Percentiles rank a stretch among this genome's conserved stretches.
Conservation (phyloP, 2,797 vertebrate genomes). For the Sylvilagus floridanus region DNA sequence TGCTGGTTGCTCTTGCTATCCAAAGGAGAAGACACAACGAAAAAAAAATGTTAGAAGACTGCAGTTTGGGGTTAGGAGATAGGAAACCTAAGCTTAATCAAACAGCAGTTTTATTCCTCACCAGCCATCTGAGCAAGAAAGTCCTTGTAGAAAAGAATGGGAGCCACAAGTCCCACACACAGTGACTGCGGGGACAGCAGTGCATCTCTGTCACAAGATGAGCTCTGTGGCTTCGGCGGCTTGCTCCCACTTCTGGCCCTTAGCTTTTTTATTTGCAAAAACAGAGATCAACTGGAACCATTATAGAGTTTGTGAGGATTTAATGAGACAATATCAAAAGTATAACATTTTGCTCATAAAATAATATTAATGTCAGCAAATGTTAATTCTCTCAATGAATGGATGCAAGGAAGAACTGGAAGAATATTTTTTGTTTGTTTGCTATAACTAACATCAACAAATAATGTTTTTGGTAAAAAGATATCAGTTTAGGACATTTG, state of each 20-base stretch:
- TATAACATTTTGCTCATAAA: not conserved
- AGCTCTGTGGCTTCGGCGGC: not conserved
- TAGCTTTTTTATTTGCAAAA: not conserved
- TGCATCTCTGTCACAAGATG: rapidly evolving
- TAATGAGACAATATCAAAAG: not conserved
- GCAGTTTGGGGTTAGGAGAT: not conserved
- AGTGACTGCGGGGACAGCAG: rapidly evolving
- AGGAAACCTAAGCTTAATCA: not conserved
- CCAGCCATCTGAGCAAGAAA: not conserved
- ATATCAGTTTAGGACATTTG: slow-evolving; percentile 6
- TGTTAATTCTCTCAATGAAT: not conserved
- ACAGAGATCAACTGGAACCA: not conserved
- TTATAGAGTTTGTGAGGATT: not conserved
- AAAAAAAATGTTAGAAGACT: slow-evolving; percentile 10
- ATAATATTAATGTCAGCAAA: not conserved
- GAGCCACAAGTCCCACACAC: rapidly evolving
- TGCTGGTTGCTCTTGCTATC: slow-evolving; percentile 28
- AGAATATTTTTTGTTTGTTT: slow-evolving; percentile 7
- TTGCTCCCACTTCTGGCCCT: not conserved
- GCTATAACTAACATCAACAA: not conserved
- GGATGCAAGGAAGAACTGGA: not conserved
- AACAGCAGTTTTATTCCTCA: not conserved
- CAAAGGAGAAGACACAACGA: not conserved
- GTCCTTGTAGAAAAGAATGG: not conserved
- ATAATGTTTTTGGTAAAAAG: not conserved